Percentiles rank a stretch among this genome's conserved stretches.
phyloP scores from a whole-genome alignment of 2,797 vertebrate genomes.

The Trematomus bernacchii region DNA sequence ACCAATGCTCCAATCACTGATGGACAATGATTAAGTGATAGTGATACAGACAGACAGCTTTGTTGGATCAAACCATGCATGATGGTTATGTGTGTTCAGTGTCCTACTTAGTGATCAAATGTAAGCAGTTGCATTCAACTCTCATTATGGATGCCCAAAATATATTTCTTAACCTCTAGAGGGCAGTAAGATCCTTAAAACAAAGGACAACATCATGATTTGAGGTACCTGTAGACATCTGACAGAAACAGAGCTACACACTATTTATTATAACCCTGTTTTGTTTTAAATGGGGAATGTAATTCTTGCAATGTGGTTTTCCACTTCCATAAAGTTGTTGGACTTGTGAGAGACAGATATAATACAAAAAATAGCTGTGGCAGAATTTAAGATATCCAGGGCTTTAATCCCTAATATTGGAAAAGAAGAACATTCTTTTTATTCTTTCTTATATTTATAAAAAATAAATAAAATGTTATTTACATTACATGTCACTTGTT shows the following conservation, averaged over 20 bases:
- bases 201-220: constrained; percentile 9
- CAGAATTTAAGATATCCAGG: background rate
- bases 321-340: background rate
- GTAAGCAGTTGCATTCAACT: background rate
- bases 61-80: background rate
- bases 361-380: background rate
- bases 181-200: constrained; percentile 41
- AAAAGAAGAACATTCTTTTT: background rate
- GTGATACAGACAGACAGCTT: no score
- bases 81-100: background rate
- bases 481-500: no score
- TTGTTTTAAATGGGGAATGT: background rate
- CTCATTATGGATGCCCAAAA: background rate
- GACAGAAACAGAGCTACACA: constrained; percentile 1
- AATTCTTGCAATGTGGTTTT: background rate
- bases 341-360: background rate
- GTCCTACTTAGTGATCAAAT: background rate
- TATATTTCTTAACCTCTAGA: background rate
- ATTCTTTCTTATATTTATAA: no score
- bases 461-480: no score
- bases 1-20: no score
- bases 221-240: background rate
- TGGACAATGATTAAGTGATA: no score
- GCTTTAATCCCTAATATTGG: background rate
- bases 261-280: background rate